Evolutionary conservation across 2,888 invertebrate genomes (phyloP), one percentile per base, ranked within the genome.

Genomic region (Trypoxylon attenuatum): DNA sequence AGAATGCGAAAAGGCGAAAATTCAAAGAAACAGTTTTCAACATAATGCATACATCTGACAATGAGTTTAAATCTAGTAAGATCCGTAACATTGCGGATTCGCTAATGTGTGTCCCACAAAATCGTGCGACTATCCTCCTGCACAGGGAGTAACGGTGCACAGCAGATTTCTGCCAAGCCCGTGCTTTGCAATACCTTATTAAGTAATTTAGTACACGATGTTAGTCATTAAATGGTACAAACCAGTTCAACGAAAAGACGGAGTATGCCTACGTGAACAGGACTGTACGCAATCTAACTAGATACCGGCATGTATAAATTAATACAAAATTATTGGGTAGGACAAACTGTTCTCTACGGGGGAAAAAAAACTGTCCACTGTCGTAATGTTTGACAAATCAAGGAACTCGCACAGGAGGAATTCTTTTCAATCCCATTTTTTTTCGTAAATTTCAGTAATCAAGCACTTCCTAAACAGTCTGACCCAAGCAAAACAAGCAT

Each of bases 311-410:
- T 15, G 27, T 18, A 47, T 33, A 39, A 50, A 68, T 68, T 52
- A 60, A 53, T 60, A 66, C 33, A 52, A 66, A n/a, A 66, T 68
- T 56, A 41, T 55, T 33, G 21, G 10, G 13, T 13, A 13, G 3
- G 33, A 10, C 41, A 60, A 43, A 55, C 43, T 21, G 19, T 46
- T 21, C 5, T 13, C 13, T 10, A 47, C n/a, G 33, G 23, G 25
- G 18, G 23, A n/a, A 39, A 19, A 18, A 38, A 29, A 25, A 23
- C 27, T 8, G 13, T 19, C 13, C 25, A 45, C 41, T 66, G 67
- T 67, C 55, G 67, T 43, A 66, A 67, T 52, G 41, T 33, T 19
- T n/a, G n/a, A n/a, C n/a, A 27, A 52, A 52, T 59, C 27, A 42
- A 53, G 21, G 39, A 15, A 33, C 4, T n/a, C 33, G 33, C 33